Conservation (phyloP, 1,140 invertebrate species). For the Heliconius melpomene region DNA sequence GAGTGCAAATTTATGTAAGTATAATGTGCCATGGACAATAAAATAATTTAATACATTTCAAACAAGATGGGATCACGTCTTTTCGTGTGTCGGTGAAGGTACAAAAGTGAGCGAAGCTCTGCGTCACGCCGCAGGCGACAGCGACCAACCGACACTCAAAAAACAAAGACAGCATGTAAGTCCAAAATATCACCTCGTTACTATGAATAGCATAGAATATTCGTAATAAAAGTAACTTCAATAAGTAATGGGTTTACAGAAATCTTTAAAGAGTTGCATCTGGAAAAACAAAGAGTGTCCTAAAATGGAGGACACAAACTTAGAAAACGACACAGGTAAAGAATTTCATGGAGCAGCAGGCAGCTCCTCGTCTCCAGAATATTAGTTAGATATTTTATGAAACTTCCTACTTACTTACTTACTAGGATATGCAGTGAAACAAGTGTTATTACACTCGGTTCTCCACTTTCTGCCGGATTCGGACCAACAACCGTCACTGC, state of each 20-base stretch:
- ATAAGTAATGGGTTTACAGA: not conserved
- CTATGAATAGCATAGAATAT: not conserved
- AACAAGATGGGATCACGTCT: not conserved
- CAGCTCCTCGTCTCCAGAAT: not conserved
- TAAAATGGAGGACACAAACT: not conserved
- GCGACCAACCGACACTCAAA: not conserved
- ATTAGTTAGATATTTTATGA: not conserved
- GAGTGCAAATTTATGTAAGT: too few relatives aligned
- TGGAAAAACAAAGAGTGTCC: not conserved
- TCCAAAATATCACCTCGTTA: not conserved
- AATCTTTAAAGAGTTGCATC: not conserved
- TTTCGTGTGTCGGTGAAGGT: not conserved
- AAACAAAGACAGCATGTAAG: not conserved
- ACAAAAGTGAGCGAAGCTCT: not conserved
- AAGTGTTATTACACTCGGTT: too few relatives aligned
- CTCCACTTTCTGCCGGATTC: too few relatives aligned
- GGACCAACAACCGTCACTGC: too few relatives aligned
- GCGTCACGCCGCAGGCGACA: not conserved
- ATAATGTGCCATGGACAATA: too few relatives aligned
- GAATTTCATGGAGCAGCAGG: not conserved
- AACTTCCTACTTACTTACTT: too few relatives aligned
- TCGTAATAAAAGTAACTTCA: not conserved
- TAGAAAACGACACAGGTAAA: not conserved
- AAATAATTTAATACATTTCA: not conserved
- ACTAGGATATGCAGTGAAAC: too few relatives aligned